A percentile compares a stretch with the other conserved stretches of the same genome.
Conservation (phyloP, 1,140 invertebrate species). For the Dendrolimus kikuchii region DNA sequence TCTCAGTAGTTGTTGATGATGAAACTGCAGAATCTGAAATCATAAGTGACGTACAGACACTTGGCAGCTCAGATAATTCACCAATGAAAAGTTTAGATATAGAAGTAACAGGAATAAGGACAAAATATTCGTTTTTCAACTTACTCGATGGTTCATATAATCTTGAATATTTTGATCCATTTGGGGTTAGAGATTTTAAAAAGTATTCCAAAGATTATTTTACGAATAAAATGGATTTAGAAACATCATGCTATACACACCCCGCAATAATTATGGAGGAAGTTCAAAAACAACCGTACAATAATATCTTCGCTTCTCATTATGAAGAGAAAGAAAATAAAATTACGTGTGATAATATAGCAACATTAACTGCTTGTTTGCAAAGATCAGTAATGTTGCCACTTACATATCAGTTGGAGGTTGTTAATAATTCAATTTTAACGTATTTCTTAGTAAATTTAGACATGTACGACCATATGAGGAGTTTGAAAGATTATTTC, state of each 20-base stretch:
- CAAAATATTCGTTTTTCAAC: constrained; percentile 46
- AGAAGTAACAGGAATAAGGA: constrained; percentile 13
- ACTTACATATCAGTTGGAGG: constrained; percentile 76
- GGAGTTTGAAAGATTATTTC: constrained; percentile 81
- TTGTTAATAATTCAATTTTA: constrained; percentile 81
- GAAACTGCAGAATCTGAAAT: constrained; percentile 31
- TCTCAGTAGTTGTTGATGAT: constrained; percentile 57
- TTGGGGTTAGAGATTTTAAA: constrained; percentile 47
- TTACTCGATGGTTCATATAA: constrained; percentile 54
- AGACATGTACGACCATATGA: constrained; percentile 79
- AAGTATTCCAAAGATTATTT: constrained; percentile 45
- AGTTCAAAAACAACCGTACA: constrained; percentile 54
- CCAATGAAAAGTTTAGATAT: constrained; percentile 30
- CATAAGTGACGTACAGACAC: constrained; percentile 26
- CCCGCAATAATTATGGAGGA: constrained; percentile 53
- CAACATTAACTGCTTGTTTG: constrained; percentile 75
- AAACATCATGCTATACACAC: constrained; percentile 52
- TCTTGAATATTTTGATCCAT: constrained; percentile 63
- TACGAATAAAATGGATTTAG: constrained; percentile 36
- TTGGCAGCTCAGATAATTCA: constrained; percentile 28
- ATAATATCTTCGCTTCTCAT: constrained; percentile 54
- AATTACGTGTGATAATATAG: constrained; percentile 60
- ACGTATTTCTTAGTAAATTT: constrained; percentile 79
- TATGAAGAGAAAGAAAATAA: constrained; percentile 35
- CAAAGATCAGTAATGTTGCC: constrained; percentile 80